These are phyloP conservation scores for Chrosomus eos DNA, from an alignment of 2,797 vertebrate species.

Conservation along the genomic window DNA sequence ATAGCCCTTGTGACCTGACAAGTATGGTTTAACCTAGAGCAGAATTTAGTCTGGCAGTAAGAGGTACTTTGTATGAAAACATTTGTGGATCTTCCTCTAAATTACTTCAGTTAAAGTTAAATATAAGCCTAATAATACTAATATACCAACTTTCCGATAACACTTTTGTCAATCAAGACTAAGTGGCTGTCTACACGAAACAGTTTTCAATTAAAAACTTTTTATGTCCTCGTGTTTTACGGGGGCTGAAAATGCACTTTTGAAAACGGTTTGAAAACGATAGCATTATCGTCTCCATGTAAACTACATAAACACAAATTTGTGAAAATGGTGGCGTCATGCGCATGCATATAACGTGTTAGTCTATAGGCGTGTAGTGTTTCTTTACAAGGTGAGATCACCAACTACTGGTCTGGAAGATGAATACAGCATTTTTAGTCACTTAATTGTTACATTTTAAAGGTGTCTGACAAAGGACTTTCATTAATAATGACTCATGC, in stretches of 20 bases:
- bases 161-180: neutral
- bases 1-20: constrained; percentile 18
- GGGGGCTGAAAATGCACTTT: neutral
- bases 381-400: neutral
- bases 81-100: neutral
- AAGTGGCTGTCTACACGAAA: neutral
- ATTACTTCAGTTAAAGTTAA: neutral
- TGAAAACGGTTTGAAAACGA: neutral
- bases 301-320: neutral
- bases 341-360: neutral
- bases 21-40: constrained; percentile 6
- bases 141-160: neutral
- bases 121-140: neutral
- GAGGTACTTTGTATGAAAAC: neutral
- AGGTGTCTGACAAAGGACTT: neutral
- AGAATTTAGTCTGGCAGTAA: neutral
- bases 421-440: neutral
- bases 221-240: neutral
- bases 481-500: constrained; percentile 14
- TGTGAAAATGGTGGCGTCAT: neutral
- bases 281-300: neutral
- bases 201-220: neutral
- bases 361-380: neutral
- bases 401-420: neutral
- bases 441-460: neutral